phyloP scores from a whole-genome alignment of 2,797 vertebrate species.

The Propithecus deckenii region DNA sequence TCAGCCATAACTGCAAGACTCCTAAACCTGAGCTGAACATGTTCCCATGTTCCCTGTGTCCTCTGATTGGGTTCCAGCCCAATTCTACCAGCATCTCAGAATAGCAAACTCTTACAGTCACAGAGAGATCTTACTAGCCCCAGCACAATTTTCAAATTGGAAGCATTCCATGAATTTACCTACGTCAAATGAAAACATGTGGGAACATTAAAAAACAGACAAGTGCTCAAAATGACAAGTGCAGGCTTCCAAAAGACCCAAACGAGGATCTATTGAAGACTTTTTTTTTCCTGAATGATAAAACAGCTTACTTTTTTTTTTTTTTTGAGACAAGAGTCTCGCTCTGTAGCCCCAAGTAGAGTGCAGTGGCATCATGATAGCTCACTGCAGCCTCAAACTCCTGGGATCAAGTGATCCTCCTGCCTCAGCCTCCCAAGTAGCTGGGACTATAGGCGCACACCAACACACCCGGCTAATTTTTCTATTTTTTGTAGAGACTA shows the following conservation, averaged over 20 bases:
- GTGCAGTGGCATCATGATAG: no score
- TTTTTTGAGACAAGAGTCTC: not conserved
- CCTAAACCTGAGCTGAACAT: not conserved
- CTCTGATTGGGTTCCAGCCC: not conserved
- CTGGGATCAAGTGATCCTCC: no score
- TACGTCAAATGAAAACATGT: conserved; percentile 21
- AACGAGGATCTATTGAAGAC: not conserved
- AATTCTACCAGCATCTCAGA: conserved; percentile 12
- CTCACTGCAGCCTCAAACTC: no score
- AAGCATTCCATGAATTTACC: not conserved
- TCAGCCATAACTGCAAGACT: not conserved
- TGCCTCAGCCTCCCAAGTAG: no score
- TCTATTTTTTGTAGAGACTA: no score
- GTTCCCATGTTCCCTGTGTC: not conserved
- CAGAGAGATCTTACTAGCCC: not conserved
- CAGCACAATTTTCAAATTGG: not conserved
- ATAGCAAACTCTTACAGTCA: not conserved
- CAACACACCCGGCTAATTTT: no score
- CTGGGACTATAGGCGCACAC: no score
- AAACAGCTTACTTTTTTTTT: not conserved
- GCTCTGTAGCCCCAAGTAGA: no score
- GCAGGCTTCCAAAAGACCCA: not conserved
- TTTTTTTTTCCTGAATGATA: not conserved
- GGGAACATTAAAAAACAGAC: conserved; percentile 22
- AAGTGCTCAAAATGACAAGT: not conserved